A percentile compares a stretch with the other conserved stretches of the same genome.
Evolutionary conservation across 2,797 vertebrate species (phyloP).

Genomic region (Rhadinocentrus ornatus): DNA sequence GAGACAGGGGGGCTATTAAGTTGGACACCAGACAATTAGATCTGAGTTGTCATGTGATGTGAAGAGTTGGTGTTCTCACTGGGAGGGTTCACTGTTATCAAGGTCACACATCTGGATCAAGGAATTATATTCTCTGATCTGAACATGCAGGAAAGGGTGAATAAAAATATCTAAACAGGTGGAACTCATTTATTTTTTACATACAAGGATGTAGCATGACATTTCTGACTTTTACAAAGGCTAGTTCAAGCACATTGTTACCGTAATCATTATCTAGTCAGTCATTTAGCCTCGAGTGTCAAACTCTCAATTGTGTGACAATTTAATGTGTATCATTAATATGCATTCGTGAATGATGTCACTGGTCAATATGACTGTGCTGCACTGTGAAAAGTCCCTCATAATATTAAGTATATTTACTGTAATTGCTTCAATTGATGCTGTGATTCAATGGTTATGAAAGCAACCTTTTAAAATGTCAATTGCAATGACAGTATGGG

Average conservation of each 20-base stretch:
- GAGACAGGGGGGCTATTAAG: constrained; percentile 59
- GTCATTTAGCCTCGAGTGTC: neutral
- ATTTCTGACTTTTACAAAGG: constrained; percentile 4
- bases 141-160: neutral
- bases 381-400: neutral
- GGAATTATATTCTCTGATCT: constrained; percentile 28
- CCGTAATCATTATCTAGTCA: constrained; percentile 11
- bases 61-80: constrained; percentile 30
- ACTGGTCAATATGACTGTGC: constrained; percentile 19
- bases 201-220: neutral
- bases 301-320: constrained; percentile 3
- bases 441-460: constrained; percentile 5
- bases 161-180: constrained; percentile 10
- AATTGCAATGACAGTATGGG: neutral
- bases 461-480: constrained; percentile 20
- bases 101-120: constrained; percentile 50
- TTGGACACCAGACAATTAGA: constrained; percentile 65
- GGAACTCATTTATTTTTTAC: neutral
- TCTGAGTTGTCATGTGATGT: constrained; percentile 50
- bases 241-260: constrained; percentile 17
- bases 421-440: neutral
- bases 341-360: neutral
- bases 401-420: constrained; percentile 4
- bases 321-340: constrained; percentile 30
- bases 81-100: constrained; percentile 31